Conservation (phyloP, 2,888 invertebrate genomes). For the Lithophane ornitopus region DNA sequence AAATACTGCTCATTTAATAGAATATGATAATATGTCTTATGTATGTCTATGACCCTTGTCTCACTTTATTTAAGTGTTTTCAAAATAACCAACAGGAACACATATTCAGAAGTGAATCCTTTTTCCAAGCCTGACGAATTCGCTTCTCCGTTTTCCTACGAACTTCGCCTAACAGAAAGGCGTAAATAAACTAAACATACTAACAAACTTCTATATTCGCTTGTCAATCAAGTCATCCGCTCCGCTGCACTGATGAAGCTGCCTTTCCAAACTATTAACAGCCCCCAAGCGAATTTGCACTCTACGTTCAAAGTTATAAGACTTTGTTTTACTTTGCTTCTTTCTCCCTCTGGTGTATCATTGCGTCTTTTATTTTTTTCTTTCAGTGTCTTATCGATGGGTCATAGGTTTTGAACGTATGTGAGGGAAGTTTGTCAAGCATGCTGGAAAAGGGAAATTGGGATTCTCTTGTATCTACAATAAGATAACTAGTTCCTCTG, state of each 20-base stretch:
- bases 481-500: too few relatives aligned
- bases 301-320: conserved; percentile 35
- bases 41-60: too few relatives aligned
- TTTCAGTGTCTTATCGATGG: conserved; percentile 55
- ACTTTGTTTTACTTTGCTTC: conserved; percentile 38
- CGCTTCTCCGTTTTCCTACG: not conserved
- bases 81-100: too few relatives aligned
- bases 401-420: conserved; percentile 40
- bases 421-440: conserved; percentile 31
- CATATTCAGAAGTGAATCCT: not conserved
- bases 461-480: not conserved
- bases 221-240: conserved; percentile 61
- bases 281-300: conserved; percentile 50
- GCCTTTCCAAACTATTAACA: conserved; percentile 52
- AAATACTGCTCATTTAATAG: too few relatives aligned
- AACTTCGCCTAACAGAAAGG: conserved; percentile 20
- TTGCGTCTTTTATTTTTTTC: conserved; percentile 56
- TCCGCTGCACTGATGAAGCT: conserved; percentile 45
- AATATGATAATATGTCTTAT: too few relatives aligned
- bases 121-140: not conserved
- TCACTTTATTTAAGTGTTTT: too few relatives aligned
- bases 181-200: conserved; percentile 30
- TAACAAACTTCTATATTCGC: conserved; percentile 44
- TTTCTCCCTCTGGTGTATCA: conserved; percentile 46
- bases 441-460: conserved; percentile 11